Evolutionary conservation across 1,140 invertebrate species (phyloP).

Genomic region (Zophobas atratus): DNA sequence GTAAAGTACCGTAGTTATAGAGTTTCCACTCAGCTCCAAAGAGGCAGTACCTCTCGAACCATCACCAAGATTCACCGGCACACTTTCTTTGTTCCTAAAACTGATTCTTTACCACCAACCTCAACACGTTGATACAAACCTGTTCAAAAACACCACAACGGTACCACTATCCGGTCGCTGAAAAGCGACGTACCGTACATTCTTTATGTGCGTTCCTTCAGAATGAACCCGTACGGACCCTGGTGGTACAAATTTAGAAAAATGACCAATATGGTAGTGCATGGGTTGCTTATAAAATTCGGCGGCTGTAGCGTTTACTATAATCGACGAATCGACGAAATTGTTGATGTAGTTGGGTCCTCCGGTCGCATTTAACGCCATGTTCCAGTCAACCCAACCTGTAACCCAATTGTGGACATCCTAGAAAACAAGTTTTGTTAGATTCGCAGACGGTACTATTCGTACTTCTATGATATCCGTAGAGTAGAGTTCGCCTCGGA

Average conservation of each 20-base stretch:
- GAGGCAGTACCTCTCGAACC: constrained; percentile 34
- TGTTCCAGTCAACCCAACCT: constrained; percentile 83
- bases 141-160: constrained; percentile 64
- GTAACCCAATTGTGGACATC: constrained; percentile 47
- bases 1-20: constrained; percentile 52
- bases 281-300: constrained; percentile 82
- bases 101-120: neutral
- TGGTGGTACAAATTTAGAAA: constrained; percentile 64
- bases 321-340: constrained; percentile 76
- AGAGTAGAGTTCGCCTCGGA: constrained; percentile 79
- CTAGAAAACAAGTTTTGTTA: constrained; percentile 6
- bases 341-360: constrained; percentile 79
- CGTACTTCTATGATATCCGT: constrained; percentile 78
- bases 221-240: constrained; percentile 67
- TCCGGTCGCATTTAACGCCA: constrained; percentile 75
- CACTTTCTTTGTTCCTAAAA: neutral
- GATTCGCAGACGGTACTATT: too few relatives aligned
- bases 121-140: neutral
- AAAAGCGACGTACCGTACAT: constrained; percentile 68
- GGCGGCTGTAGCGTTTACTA: constrained; percentile 70
- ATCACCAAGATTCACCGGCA: constrained; percentile 37
- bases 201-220: neutral
- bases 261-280: constrained; percentile 79
- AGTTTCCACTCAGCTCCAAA: constrained; percentile 33
- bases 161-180: constrained; percentile 70